phyloP scores from a whole-genome alignment of 2,113 vertebrate genomes.

The Hemiprocne comata region DNA sequence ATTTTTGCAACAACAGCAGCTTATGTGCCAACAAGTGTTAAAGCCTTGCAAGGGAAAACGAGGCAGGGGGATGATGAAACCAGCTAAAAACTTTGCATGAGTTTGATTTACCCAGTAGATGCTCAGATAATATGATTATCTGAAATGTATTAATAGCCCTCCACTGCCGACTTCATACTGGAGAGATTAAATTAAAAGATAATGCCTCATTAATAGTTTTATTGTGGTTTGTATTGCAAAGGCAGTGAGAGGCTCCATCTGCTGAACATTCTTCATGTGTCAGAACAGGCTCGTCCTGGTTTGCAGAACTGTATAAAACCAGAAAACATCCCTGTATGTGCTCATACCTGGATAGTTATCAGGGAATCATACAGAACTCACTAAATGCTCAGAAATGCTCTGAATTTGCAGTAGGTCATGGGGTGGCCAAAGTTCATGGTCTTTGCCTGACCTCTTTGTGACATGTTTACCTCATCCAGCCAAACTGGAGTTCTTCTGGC shows the following conservation, averaged over 20 bases:
- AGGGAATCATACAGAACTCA: background rate
- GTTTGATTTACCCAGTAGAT: constrained; percentile 3
- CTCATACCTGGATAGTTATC: fast-evolving
- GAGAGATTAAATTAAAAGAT: constrained; percentile 24
- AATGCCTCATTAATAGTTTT: background rate
- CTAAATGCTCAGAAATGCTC: background rate
- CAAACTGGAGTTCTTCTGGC: background rate
- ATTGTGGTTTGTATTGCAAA: background rate
- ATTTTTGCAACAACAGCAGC: background rate
- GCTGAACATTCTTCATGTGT: background rate
- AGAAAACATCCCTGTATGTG: background rate
- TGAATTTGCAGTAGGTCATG: background rate
- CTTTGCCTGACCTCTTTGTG: background rate
- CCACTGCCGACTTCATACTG: background rate
- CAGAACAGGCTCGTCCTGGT: background rate
- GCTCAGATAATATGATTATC: background rate
- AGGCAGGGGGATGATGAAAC: background rate
- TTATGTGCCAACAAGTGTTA: background rate
- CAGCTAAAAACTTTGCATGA: background rate
- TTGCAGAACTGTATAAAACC: background rate
- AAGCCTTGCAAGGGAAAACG: background rate
- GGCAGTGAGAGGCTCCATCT: background rate
- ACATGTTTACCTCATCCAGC: background rate
- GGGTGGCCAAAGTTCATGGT: background rate
- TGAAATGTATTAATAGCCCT: background rate